Conservation (phyloP, 92 coral and sea anemone species). For the Actinostola sp. region DNA sequence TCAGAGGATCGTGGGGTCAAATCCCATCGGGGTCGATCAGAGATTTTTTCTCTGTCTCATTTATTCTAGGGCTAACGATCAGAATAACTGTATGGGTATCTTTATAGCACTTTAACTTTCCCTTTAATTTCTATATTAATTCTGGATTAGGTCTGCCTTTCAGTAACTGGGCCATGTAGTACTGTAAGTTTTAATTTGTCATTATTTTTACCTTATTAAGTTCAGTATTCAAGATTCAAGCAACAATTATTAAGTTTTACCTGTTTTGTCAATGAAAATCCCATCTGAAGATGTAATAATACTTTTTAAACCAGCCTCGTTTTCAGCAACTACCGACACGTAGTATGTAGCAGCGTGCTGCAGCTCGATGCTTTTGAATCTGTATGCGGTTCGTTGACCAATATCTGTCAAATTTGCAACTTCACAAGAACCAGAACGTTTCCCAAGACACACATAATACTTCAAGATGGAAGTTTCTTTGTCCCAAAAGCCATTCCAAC, state of each 20-base stretch:
- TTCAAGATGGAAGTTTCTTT: slow-evolving; percentile 61
- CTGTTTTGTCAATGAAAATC: slow-evolving; percentile 72
- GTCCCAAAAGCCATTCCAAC: slow-evolving; percentile 74
- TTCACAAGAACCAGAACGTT: slow-evolving; percentile 68
- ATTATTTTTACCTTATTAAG: no score
- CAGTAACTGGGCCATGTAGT: no score
- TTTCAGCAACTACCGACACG: slow-evolving; percentile 72
- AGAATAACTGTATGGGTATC: no score
- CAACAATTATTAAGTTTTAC: slow-evolving; percentile 26
- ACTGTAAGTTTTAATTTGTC: no score
- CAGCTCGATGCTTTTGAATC: slow-evolving; percentile 36
- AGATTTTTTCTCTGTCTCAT: no score
- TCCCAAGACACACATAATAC: slow-evolving; percentile 70
- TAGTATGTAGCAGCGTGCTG: slow-evolving; percentile 65
- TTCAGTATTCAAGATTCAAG: no score
- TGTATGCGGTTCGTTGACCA: slow-evolving; percentile 39
- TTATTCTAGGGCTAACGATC: no score
- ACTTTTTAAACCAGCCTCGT: slow-evolving; percentile 68
- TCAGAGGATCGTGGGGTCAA: no score
- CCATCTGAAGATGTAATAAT: slow-evolving; percentile 72
- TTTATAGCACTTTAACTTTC: no score
- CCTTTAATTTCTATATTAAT: no score
- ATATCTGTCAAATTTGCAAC: slow-evolving; percentile 48
- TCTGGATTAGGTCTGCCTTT: no score
- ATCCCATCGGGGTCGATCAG: no score